phyloP scores from a whole-genome alignment of 64 coral and sea anemone species.

The Trachythela sp. region DNA sequence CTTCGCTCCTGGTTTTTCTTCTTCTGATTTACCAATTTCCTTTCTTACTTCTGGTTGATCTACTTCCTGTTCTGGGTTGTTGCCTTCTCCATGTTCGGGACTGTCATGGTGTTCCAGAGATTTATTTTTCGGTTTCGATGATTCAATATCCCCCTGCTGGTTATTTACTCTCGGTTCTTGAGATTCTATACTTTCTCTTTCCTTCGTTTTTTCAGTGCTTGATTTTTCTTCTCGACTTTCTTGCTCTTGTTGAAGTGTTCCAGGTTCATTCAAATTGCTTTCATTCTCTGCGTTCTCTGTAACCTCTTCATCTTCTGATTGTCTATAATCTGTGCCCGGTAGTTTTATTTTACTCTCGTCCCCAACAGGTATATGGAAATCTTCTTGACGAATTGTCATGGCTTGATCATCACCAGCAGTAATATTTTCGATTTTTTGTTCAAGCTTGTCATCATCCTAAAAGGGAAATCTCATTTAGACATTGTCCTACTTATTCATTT shows the following conservation, averaged over 20 bases:
- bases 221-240: neutral
- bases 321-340: neutral
- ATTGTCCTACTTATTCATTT: neutral
- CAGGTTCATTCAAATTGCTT: neutral
- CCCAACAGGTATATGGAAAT: neutral
- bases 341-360: neutral
- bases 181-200: neutral
- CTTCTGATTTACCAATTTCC: too few relatives aligned
- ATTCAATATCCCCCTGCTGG: neutral
- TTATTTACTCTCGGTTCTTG: neutral
- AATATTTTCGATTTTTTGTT: neutral
- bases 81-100: too few relatives aligned
- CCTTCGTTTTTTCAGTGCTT: neutral
- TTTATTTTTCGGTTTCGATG: neutral
- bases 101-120: too few relatives aligned
- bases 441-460: neutral
- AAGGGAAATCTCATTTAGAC: neutral
- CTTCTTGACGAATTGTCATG: neutral
- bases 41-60: neutral
- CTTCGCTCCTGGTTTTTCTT: too few relatives aligned
- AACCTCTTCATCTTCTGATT: neutral
- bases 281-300: neutral
- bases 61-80: neutral
- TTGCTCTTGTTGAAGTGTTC: neutral
- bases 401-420: neutral